Base-by-base conservation (phyloP, 1,140 invertebrate genomes). In the Pinna nobilis region DNA sequence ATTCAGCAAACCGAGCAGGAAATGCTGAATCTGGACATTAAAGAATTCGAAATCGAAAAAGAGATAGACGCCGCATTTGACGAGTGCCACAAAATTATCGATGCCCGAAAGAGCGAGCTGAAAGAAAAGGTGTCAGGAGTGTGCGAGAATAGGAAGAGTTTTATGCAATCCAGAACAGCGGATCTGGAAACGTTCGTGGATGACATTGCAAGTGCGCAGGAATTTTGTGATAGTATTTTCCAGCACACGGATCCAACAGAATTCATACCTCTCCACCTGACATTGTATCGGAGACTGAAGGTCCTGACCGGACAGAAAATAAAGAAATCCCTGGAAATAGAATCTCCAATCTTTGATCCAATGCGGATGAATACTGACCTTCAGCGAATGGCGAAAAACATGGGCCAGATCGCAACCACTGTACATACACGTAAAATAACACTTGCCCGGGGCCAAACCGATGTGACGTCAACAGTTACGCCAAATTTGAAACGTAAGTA, bases 1-100 rank as follows among this genome's bases (percentile, higher is more conserved):
- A 15, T 65, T 35, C 73, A 80, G 50, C 78, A 80, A 66, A 73
- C 73, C 3, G 70, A 80, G 51, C 75, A 80, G 37, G 78, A 80
- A 69, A 51, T 80, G n/a, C 35, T 76, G 25, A 80, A 80, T 47
- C 67, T 80, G 15, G 78, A 80, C 30, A 80, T 80, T 3, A 75
- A 76, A 50, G 78, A 80, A 61, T 76, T 73, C 3, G 78, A 80
- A 68, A 63, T 77, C 28, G 78, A 80, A 70, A 72, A 80, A 59
- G 78, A 77, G 63, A 66, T 80, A 37, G 78, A 80, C 44, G 70
- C 72, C 13, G 50, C 53, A 0, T 75, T 80, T 20, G 70, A 69
- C 18, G 32, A 28, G 33, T 77, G 72, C 59, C 70, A 67, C 30
- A 74, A 75, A 32, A 57, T 73, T 3, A 33, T 80, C n/a, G 63